These are phyloP conservation scores for Irena cyanogastra DNA, from an alignment of 2,113 vertebrate genomes.

Conservation along the genomic window DNA sequence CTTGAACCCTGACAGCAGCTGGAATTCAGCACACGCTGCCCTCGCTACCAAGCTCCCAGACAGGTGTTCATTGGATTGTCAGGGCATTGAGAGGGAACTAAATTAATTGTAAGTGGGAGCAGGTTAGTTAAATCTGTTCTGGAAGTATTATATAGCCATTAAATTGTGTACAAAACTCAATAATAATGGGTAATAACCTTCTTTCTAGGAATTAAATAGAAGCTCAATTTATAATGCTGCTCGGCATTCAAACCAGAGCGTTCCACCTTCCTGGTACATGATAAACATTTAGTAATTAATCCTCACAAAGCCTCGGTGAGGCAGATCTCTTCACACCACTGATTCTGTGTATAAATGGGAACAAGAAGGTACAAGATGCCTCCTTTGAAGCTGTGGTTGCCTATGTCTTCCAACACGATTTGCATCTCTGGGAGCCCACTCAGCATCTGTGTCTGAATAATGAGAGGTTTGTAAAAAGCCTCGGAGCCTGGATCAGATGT, in stretches of 20 bases:
- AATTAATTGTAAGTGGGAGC: conserved; percentile 33
- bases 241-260: background rate
- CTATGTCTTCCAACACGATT: background rate
- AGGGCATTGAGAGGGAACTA: background rate
- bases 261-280: background rate
- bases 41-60: background rate
- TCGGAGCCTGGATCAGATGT: background rate
- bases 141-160: background rate
- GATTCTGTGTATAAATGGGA: background rate
- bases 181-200: conserved; percentile 19
- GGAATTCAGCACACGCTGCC: background rate
- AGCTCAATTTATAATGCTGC: background rate
- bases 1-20: background rate
- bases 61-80: conserved; percentile 8
- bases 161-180: conserved; percentile 12
- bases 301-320: background rate
- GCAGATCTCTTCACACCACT: conserved; percentile 30
- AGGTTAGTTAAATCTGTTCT: conserved; percentile 45
- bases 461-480: background rate
- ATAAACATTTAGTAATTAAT: conserved; percentile 54
- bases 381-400: background rate
- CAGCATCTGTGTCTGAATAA: background rate
- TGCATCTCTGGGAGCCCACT: background rate
- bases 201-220: conserved; percentile 19
- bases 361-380: background rate